Percentiles rank a stretch among this genome's conserved stretches.
Conservation (phyloP, 2,113 vertebrate genomes). For the Alosa alosa region DNA sequence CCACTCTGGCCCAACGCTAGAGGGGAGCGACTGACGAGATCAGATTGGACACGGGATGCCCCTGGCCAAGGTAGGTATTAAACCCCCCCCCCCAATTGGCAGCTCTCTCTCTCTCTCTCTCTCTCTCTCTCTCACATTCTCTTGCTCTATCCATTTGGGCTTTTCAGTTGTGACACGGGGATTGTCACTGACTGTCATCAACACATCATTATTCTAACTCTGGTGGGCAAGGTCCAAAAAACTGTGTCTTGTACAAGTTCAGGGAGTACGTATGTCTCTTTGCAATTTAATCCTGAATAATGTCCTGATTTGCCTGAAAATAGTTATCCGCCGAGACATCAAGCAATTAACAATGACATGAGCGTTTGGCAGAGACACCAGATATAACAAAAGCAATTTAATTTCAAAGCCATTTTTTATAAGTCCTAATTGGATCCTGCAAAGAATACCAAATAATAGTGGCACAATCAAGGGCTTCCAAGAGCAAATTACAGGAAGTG, state of each 20-base stretch:
- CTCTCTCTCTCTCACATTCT: slow-evolving; percentile 29
- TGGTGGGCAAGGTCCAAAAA: neutral
- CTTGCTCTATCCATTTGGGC: slow-evolving; percentile 34
- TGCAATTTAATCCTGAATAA: slow-evolving; percentile 1
- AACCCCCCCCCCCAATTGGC: slow-evolving; percentile 43
- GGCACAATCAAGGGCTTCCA: slow-evolving; percentile 5
- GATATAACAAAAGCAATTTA: neutral
- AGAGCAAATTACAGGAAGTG: neutral
- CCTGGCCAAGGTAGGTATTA: slow-evolving; percentile 60
- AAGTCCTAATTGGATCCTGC: neutral
- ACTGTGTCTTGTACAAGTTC: neutral
- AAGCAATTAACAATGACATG: neutral
- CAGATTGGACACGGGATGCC: slow-evolving; percentile 63
- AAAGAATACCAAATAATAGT: neutral
- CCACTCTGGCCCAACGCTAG: slow-evolving; percentile 14
- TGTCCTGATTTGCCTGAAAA: neutral
- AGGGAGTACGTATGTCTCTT: neutral
- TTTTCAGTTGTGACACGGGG: slow-evolving; percentile 35
- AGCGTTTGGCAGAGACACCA: neutral
- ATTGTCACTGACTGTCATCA: slow-evolving; percentile 38
- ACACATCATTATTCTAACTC: slow-evolving; percentile 12
- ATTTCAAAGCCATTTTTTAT: neutral
- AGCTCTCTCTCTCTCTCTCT: slow-evolving; percentile 17
- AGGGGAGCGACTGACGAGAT: slow-evolving; percentile 62
- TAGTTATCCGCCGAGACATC: neutral